These are phyloP conservation scores for Tamandua tetradactyla DNA, from an alignment of 2,797 vertebrate genomes.

Conservation along the genomic window DNA sequence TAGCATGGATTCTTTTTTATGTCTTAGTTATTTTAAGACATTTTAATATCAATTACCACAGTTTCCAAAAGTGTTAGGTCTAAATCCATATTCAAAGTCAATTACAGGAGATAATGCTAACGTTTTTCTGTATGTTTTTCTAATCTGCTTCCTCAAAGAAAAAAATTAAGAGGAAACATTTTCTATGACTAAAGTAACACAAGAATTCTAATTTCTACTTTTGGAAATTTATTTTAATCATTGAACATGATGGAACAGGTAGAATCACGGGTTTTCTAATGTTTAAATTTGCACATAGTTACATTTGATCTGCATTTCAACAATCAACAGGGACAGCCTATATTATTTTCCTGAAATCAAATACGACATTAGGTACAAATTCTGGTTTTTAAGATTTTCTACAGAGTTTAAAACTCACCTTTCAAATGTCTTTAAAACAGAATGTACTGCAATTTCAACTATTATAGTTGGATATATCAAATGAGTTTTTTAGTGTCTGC, in stretches of 20 bases:
- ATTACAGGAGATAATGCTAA: background rate
- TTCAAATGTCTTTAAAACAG: background rate
- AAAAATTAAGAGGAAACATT: background rate
- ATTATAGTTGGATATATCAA: background rate
- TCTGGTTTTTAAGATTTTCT: background rate
- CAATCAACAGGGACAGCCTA: background rate
- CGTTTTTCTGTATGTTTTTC: background rate
- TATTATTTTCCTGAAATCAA: constrained; percentile 24
- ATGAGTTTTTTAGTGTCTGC: background rate
- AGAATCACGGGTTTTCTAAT: background rate
- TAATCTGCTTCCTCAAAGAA: background rate
- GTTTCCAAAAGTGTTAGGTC: background rate
- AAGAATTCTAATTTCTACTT: background rate
- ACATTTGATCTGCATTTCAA: background rate
- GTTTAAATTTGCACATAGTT: background rate
- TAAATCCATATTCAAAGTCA: background rate
- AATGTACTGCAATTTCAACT: background rate
- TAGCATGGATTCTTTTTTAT: background rate
- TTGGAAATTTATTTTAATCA: constrained; percentile 6
- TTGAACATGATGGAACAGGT: background rate
- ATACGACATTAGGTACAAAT: constrained; percentile 20
- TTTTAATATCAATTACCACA: background rate
- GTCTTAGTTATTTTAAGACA: background rate
- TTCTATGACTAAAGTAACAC: background rate
- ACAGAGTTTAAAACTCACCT: background rate